Base-by-base conservation (phyloP, 2,888 invertebrate species). In the Meghimatium bilineatum region DNA sequence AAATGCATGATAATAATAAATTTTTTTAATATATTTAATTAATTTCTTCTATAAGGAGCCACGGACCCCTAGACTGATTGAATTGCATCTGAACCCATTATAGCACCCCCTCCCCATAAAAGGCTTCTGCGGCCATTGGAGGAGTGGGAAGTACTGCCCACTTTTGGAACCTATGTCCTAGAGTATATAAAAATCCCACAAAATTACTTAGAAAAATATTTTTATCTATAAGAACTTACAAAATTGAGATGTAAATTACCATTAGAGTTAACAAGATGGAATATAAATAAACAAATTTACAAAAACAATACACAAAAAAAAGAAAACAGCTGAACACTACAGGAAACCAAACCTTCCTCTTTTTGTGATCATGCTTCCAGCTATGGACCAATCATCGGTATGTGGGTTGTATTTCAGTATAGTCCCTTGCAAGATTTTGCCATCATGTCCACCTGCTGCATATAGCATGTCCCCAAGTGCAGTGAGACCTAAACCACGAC, bases 361-460 rank as follows among this genome's bases (percentile, higher is more conserved):
- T n/a, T 12, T 63, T n/a, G 85, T 82, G 23, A 82, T 82, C 29
- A 86, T 49, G 49, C 82, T 63, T 20, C 86, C 86, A 69, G 84
- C 77, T 17, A 60, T 56, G 6, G 82, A 66, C 86, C 86, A 86
- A 0, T 81, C 85, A 69, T 82, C 44, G 5, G 60, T 80, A 60
- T 67, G 49, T 34, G 75, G 83, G 67, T 80, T 82, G 84, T 80
- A 86, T 52, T 84, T 86, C 34, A 82, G 67, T 29, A 86, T 76
- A 29, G 71, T 75, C 44, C 82, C 77, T 67, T 85, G 78, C n/a
- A 85, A 82, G 32, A n/a, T 38, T 12, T 84, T 85, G n/a, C 86
- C 86, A 80, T 86, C 85, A 72, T 86, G 86, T 26, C 86, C 86
- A 29, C 86, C 86, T 17, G 86, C 86, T 26, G 82, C 82, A 52